A percentile compares a stretch with the other conserved stretches of the same genome.
Conservation (phyloP, 2,888 invertebrate species). For the Drosophila macrospina region DNA sequence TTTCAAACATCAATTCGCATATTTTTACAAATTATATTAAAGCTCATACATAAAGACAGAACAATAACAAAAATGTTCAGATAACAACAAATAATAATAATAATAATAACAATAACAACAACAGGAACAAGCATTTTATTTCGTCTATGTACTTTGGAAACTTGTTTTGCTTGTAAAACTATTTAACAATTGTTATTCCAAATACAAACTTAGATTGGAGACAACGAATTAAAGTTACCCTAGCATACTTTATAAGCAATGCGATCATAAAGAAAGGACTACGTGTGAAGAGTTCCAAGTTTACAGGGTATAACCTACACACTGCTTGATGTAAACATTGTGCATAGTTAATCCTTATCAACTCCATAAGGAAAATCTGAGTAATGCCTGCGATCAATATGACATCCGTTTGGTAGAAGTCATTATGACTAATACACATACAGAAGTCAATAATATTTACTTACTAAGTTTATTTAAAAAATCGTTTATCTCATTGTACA, state of each 20-base stretch:
- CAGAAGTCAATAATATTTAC: not conserved
- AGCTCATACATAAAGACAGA: constrained; percentile 51
- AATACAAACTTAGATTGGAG: constrained; percentile 18
- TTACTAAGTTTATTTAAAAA: constrained; percentile 1
- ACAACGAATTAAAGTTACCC: not conserved
- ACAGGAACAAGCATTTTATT: constrained; percentile 52
- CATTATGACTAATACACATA: constrained; percentile 31
- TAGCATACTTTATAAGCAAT: not conserved
- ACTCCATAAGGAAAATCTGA: constrained; percentile 15
- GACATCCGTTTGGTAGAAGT: constrained; percentile 1
- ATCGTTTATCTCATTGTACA: constrained; percentile 10
- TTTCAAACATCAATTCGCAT: constrained; percentile 78
- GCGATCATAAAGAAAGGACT: too few species aligned
- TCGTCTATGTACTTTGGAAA: constrained; percentile 67
- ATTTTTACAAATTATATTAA: constrained; percentile 82
- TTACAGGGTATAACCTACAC: too few species aligned
- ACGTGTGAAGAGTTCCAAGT: too few species aligned
- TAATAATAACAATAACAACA: constrained; percentile 38
- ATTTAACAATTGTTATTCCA: constrained; percentile 70
- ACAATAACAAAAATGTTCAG: constrained; percentile 33
- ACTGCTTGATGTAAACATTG: not conserved
- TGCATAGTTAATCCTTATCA: constrained; percentile 9
- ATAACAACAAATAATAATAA: constrained; percentile 32
- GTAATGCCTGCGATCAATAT: not conserved
- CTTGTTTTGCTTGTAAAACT: constrained; percentile 75